Conservation (phyloP, 1,140 invertebrate genomes). For the Drosophila asahinai region DNA sequence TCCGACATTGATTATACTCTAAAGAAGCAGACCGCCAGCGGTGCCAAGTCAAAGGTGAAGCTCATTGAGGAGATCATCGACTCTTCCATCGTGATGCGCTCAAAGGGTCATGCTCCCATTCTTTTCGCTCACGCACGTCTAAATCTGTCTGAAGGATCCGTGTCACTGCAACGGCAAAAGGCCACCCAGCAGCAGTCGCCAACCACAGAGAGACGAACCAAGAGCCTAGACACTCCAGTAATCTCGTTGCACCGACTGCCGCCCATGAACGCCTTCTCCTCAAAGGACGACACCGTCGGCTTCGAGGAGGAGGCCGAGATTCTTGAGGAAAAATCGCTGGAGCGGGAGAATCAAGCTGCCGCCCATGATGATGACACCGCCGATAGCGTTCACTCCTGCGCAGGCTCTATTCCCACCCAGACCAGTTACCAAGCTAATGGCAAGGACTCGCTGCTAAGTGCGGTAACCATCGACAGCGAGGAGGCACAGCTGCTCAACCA, state of each 20-base stretch:
- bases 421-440: constrained; percentile 56
- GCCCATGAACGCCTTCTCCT: constrained; percentile 93
- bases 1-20: constrained; percentile 81
- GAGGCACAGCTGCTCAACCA: constrained; percentile 86
- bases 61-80: constrained; percentile 84
- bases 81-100: constrained; percentile 81
- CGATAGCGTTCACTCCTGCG: constrained; percentile 81
- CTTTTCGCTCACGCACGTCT: constrained; percentile 91
- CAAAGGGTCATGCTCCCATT: constrained; percentile 90
- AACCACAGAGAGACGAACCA: constrained; percentile 90
- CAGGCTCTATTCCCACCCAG: constrained; percentile 80
- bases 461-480: constrained; percentile 87
- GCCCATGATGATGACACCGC: constrained; percentile 71
- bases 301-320: constrained; percentile 89
- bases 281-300: constrained; percentile 93
- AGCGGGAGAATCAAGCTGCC: constrained; percentile 38
- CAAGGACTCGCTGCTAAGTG: constrained; percentile 65
- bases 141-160: constrained; percentile 93
- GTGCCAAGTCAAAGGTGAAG: constrained; percentile 76
- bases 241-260: constrained; percentile 91
- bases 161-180: constrained; percentile 90
- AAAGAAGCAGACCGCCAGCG: constrained; percentile 76
- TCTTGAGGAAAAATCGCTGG: constrained; percentile 87
- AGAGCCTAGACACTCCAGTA: constrained; percentile 93
- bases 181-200: constrained; percentile 89